These are phyloP conservation scores for Platyura marginata DNA, from an alignment of 1,140 invertebrate species.

Conservation along the genomic window DNA sequence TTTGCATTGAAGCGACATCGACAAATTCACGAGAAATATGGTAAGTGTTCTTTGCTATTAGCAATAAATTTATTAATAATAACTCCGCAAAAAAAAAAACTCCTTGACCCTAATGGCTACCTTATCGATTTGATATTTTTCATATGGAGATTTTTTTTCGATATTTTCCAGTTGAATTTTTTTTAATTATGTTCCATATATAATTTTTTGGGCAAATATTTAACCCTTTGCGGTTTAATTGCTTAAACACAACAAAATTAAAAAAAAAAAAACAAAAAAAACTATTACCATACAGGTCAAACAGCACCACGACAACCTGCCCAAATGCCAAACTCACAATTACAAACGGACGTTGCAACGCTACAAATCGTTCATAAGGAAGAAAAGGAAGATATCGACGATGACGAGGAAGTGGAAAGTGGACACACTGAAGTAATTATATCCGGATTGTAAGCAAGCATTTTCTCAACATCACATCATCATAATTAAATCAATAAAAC, in stretches of 20 bases:
- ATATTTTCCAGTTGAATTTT: too few relatives aligned
- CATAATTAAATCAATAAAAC: background rate
- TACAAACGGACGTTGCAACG: too few relatives aligned
- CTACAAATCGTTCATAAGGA: constrained; percentile 16
- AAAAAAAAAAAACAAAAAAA: too few relatives aligned
- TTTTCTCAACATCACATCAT: background rate
- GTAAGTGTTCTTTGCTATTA: too few relatives aligned
- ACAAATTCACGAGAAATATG: constrained; percentile 61
- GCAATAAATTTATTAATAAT: too few relatives aligned
- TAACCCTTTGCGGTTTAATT: background rate
- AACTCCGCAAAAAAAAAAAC: too few relatives aligned
- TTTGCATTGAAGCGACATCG: constrained; percentile 60
- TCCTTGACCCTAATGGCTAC: too few relatives aligned
- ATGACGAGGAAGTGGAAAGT: constrained; percentile 20
- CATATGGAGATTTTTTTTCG: background rate
- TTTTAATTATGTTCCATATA: too few relatives aligned
- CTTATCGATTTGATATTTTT: background rate
- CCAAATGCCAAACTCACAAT: constrained; percentile 9
- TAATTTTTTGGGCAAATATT: too few relatives aligned
- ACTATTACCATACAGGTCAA: constrained; percentile 8
- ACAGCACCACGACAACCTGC: constrained; percentile 14
- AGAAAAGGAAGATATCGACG: constrained; percentile 21
- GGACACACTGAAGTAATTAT: constrained; percentile 1
- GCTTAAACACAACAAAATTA: too few relatives aligned
- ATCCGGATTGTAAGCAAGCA: background rate